phyloP scores from a whole-genome alignment of 2,888 invertebrate species.

The Drosophila vallismaia region DNA sequence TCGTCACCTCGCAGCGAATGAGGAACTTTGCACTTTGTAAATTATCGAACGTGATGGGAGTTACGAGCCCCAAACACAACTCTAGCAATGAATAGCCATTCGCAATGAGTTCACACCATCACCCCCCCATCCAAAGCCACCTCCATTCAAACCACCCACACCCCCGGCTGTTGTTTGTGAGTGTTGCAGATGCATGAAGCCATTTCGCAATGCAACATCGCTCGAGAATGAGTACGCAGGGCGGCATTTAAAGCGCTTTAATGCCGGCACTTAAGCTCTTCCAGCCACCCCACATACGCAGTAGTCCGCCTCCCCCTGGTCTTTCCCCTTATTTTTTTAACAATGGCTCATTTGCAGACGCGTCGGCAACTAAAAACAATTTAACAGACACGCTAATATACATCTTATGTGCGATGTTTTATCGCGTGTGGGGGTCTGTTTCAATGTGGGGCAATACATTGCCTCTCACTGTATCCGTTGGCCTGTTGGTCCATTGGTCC shows the following conservation, averaged over 20 bases:
- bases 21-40: conserved; percentile 23
- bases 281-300: conserved; percentile 8
- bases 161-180: conserved; percentile 10
- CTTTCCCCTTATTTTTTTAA: conserved; percentile 19
- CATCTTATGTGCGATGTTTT: conserved; percentile 47
- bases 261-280: conserved; percentile 49
- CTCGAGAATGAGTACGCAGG: conserved; percentile 30
- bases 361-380: conserved; percentile 69
- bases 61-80: conserved; percentile 26
- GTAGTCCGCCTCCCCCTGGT: background rate
- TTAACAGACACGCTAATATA: conserved; percentile 68
- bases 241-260: conserved; percentile 59
- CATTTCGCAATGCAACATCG: conserved; percentile 55
- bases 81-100: conserved; percentile 8
- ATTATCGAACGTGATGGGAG: conserved; percentile 22
- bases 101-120: conserved; percentile 30
- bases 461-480: background rate
- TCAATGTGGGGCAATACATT: conserved; percentile 56
- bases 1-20: background rate
- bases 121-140: background rate
- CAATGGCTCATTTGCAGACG: conserved; percentile 74
- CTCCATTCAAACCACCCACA: background rate
- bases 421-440: conserved; percentile 29
- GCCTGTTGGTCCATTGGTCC: background rate
- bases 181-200: conserved; percentile 39